Conservation (phyloP, 2,113 vertebrate genomes). For the Pitta sordida region DNA sequence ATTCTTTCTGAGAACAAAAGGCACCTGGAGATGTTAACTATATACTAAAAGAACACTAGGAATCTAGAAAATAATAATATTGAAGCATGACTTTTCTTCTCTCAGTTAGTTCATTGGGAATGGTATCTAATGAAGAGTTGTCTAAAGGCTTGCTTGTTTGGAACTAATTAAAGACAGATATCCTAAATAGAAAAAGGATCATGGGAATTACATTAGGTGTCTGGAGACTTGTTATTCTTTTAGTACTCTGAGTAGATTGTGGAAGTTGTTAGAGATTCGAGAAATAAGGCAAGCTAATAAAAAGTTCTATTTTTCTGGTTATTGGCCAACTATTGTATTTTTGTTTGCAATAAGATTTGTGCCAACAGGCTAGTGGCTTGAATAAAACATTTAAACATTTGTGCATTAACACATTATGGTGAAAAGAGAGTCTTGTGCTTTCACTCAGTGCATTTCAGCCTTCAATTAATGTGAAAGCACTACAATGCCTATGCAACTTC, state of each 20-base stretch:
- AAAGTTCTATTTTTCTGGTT: slow-evolving; percentile 62
- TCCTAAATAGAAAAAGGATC: slow-evolving; percentile 77
- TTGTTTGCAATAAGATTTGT: slow-evolving; percentile 75
- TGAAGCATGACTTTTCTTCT: slow-evolving; percentile 63
- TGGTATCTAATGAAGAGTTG: slow-evolving; percentile 69
- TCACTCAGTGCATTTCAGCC: slow-evolving; percentile 79
- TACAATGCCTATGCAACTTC: slow-evolving; percentile 83
- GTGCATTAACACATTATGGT: slow-evolving; percentile 78
- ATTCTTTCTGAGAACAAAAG: slow-evolving; percentile 69
- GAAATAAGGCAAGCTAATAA: slow-evolving; percentile 65
- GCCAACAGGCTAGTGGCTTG: slow-evolving; percentile 72
- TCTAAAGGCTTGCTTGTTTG: slow-evolving; percentile 73
- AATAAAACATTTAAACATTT: slow-evolving; percentile 75
- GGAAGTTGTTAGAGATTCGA: slow-evolving; percentile 64
- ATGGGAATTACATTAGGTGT: slow-evolving; percentile 76
- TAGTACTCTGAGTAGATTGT: slow-evolving; percentile 67
- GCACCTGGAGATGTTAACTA: slow-evolving; percentile 71
- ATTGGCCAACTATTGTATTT: slow-evolving; percentile 67
- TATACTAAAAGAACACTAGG: slow-evolving; percentile 68
- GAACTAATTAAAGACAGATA: slow-evolving; percentile 81
- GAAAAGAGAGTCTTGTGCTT: slow-evolving; percentile 81
- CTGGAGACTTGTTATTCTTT: slow-evolving; percentile 69
- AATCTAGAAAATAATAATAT: slow-evolving; percentile 66
- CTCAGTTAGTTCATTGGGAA: slow-evolving; percentile 63
- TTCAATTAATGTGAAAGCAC: slow-evolving; percentile 88